Base-by-base conservation (phyloP, 2,797 vertebrate genomes). In the Myripristis murdjan region DNA sequence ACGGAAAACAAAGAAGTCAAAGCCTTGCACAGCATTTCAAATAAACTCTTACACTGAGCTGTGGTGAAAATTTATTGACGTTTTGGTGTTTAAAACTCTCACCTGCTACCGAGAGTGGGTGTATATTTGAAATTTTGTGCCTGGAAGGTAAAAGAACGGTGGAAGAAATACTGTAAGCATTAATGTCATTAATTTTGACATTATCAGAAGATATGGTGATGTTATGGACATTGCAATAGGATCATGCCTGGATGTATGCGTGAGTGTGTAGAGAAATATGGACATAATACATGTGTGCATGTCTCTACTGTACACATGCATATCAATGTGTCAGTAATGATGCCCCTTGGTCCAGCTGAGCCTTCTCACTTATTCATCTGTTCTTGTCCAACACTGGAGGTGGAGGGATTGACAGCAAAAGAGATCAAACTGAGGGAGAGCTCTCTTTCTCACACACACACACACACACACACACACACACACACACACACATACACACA, bases 121-220 rank as follows among this genome's bases (percentile, higher is more conserved):
- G n/a, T n/a, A n/a, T n/a, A n/a, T n/a, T n/a, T n/a, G n/a, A n/a
- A n/a, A n/a, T n/a, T n/a, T 79, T 73, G 70, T 54, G 64, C 70
- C 72, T 86, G 84, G 68, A 89, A 85, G 83, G 82, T 87, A 85
- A 80, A 77, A 76, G 59, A 61, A 68, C 54, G 81, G 79, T 69
- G 43, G 33, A 62, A 35, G n/a, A 51, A 24, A 64, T 35, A 41
- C n/a, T n/a, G n/a, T 75, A 54, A 51, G 61, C 54, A 68, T 69
- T 85, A 77, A 82, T n/a, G n/a, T n/a, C n/a, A n/a, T n/a, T n/a
- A n/a, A n/a, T n/a, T n/a, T n/a, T n/a, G n/a, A n/a, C n/a, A n/a
- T n/a, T n/a, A n/a, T n/a, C n/a, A n/a, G n/a, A n/a, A n/a, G n/a
- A n/a, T n/a, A n/a, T n/a, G n/a, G n/a, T n/a, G n/a, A n/a, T n/a